Percentiles rank a stretch among this genome's conserved stretches.
Evolutionary conservation across 2,888 invertebrate species (phyloP).

Genomic region (Drosophila putrida): DNA sequence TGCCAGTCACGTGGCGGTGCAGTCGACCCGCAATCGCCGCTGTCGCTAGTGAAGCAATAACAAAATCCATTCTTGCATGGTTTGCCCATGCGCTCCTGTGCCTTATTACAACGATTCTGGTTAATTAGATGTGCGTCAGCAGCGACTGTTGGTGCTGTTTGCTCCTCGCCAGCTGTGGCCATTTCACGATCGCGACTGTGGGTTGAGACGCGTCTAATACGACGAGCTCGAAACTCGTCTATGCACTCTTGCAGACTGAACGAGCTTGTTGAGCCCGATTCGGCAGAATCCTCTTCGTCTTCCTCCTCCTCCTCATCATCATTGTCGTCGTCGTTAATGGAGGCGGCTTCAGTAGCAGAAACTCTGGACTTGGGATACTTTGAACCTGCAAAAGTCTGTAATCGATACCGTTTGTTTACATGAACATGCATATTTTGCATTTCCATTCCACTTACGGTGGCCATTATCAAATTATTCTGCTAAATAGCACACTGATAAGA

Average conservation of each 20-base stretch:
- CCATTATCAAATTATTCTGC: slow-evolving; percentile 44
- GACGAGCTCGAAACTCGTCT: slow-evolving; percentile 82
- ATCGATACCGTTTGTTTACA: slow-evolving; percentile 43
- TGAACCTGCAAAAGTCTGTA: slow-evolving; percentile 58
- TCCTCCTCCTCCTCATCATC: slow-evolving; percentile 56
- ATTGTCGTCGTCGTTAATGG: slow-evolving; percentile 18
- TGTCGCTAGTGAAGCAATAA: slow-evolving; percentile 85
- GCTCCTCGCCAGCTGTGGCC: slow-evolving; percentile 22
- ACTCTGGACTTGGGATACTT: slow-evolving; percentile 45
- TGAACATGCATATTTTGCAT: slow-evolving; percentile 4
- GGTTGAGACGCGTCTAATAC: slow-evolving; percentile 75
- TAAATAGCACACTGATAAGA: slow-evolving; percentile 45
- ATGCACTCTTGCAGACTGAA: slow-evolving; percentile 84
- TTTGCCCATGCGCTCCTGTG: slow-evolving; percentile 82
- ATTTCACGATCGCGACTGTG: slow-evolving; percentile 69
- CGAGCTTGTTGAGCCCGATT: slow-evolving; percentile 76
- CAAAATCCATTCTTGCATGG: slow-evolving; percentile 85
- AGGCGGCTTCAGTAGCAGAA: slow-evolving; percentile 7
- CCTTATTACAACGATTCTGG: slow-evolving; percentile 83
- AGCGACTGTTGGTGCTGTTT: slow-evolving; percentile 4
- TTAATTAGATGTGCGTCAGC: slow-evolving; percentile 81
- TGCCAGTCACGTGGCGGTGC: slow-evolving; percentile 64
- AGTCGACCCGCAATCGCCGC: slow-evolving; percentile 76
- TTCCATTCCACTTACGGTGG: slow-evolving; percentile 51
- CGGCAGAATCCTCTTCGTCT: slow-evolving; percentile 65